Evolutionary conservation across 2,797 vertebrate species (phyloP).

Genomic region (Pantherophis vulpinus): DNA sequence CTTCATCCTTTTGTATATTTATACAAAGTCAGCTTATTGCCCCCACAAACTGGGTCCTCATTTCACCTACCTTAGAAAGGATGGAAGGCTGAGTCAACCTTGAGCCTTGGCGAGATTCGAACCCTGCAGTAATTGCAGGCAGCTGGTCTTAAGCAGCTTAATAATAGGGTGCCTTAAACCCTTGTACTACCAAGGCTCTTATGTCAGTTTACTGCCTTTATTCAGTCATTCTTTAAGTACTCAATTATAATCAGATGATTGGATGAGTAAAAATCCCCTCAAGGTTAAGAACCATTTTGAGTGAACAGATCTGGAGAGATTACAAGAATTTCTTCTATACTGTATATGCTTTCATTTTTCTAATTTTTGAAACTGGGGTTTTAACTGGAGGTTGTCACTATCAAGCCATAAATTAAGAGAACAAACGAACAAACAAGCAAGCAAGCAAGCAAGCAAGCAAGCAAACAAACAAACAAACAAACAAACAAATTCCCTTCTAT

Average conservation of each 20-base stretch:
- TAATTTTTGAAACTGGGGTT: background rate
- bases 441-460: background rate
- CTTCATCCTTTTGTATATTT: too few species aligned
- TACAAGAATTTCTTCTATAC: background rate
- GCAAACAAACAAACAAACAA: too few species aligned
- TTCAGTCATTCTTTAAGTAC: background rate
- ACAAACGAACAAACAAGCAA: background rate
- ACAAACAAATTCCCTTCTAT: background rate
- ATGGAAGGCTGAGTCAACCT: too few species aligned
- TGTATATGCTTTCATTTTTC: background rate
- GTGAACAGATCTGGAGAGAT: background rate
- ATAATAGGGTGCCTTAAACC: too few species aligned
- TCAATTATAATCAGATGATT: background rate
- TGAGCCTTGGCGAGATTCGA: too few species aligned
- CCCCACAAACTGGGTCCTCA: too few species aligned
- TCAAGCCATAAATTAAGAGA: background rate
- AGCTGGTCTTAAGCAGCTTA: too few species aligned
- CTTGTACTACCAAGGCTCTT: too few species aligned
- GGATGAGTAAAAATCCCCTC: background rate
- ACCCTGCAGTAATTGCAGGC: too few species aligned
- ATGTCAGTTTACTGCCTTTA: background rate
- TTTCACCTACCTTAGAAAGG: too few species aligned
- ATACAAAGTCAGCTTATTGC: too few species aligned
- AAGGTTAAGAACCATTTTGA: background rate
- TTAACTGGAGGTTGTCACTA: background rate